phyloP scores from a whole-genome alignment of 2,888 invertebrate species.

The Nephrotoma guestfalica region DNA sequence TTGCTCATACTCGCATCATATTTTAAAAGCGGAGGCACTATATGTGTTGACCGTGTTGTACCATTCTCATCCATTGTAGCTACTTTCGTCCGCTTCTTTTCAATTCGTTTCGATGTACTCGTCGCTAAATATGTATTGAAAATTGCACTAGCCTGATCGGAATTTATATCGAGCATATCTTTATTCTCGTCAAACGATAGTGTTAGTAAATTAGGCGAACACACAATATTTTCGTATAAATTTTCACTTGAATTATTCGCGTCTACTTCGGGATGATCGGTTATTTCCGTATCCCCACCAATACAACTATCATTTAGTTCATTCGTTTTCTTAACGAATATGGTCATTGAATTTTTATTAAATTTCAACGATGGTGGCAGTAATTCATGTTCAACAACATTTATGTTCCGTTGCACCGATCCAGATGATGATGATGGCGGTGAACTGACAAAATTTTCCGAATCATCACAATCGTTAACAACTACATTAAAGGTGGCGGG shows the following conservation, averaged over 20 bases:
- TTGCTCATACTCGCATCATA: neutral
- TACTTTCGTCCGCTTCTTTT: neutral
- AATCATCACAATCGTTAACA: neutral
- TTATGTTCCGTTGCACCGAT: neutral
- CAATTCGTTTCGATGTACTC: neutral
- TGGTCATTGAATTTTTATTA: constrained; percentile 13
- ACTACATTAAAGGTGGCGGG: neutral
- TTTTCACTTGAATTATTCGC: constrained; percentile 5
- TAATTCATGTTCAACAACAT: neutral
- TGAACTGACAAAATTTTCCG: neutral
- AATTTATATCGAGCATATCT: constrained; percentile 7
- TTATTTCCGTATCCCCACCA: neutral
- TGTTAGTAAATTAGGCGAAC: constrained; percentile 12
- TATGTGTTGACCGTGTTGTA: neutral
- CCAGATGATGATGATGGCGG: neutral
- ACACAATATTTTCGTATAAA: constrained; percentile 14
- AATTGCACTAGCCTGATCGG: neutral
- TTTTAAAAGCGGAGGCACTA: neutral
- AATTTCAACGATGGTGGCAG: constrained; percentile 13
- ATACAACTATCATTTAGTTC: constrained; percentile 3
- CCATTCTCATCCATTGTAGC: neutral
- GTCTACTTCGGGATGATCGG: neutral
- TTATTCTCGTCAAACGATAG: constrained; percentile 8
- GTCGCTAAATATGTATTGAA: neutral
- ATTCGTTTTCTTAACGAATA: constrained; percentile 9